Conservation (phyloP, 1,140 invertebrate species). For the Chrysoperla carnea region DNA sequence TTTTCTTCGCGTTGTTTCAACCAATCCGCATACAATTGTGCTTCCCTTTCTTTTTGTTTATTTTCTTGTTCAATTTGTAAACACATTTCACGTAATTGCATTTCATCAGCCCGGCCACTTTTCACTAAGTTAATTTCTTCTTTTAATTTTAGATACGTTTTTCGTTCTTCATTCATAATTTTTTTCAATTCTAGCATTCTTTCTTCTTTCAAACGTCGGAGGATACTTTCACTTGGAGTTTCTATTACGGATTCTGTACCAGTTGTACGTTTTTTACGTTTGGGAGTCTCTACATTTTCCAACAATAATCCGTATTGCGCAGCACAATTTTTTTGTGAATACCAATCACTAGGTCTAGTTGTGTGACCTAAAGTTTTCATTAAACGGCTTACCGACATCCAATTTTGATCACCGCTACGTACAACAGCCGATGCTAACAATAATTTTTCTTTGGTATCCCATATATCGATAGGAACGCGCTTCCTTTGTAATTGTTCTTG, state of each 20-base stretch:
- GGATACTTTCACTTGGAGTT: slow-evolving; percentile 63
- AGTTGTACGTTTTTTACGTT: slow-evolving; percentile 62
- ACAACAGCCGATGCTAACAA: slow-evolving; percentile 73
- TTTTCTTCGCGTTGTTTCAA: slow-evolving; percentile 49
- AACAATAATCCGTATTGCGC: slow-evolving; percentile 71
- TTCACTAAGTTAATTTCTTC: slow-evolving; percentile 35
- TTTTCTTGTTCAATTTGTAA: slow-evolving; percentile 52
- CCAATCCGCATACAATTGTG: slow-evolving; percentile 40
- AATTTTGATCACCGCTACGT: slow-evolving; percentile 83
- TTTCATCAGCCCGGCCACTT: slow-evolving; percentile 34
- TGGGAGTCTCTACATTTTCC: slow-evolving; percentile 71
- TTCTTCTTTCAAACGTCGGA: slow-evolving; percentile 59
- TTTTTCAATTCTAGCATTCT: slow-evolving; percentile 58
- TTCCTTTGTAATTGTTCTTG: slow-evolving; percentile 45
- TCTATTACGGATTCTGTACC: slow-evolving; percentile 35
- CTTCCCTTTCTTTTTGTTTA: slow-evolving; percentile 44
- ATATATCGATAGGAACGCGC: slow-evolving; percentile 55
- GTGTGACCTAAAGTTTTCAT: slow-evolving; percentile 54
- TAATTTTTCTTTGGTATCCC: slow-evolving; percentile 69
- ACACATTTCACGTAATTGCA: slow-evolving; percentile 53
- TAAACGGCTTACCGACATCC: slow-evolving; percentile 72
- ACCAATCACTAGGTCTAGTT: slow-evolving; percentile 70
- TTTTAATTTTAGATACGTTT: slow-evolving; percentile 54
- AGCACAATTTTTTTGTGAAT: slow-evolving; percentile 81
- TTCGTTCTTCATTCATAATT: slow-evolving; percentile 44